These are phyloP conservation scores for Bradypus variegatus DNA, from an alignment of 2,797 vertebrate genomes.

Conservation along the genomic window DNA sequence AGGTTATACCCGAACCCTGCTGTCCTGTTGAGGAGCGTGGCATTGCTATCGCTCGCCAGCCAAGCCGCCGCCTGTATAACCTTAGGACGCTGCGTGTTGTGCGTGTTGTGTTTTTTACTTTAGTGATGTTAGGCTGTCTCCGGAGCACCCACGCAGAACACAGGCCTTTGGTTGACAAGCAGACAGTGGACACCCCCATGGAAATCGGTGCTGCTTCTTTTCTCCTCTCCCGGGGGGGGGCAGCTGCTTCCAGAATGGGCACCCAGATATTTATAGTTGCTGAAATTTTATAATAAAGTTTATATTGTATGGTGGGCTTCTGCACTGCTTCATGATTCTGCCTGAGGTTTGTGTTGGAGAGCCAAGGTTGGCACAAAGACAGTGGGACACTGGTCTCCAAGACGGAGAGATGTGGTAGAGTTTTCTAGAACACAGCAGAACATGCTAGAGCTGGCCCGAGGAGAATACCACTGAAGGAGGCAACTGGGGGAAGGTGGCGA, in stretches of 20 bases:
- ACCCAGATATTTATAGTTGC: constrained; percentile 70
- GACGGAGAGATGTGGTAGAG: neutral
- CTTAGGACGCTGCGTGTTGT: neutral
- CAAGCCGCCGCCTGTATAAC: neutral
- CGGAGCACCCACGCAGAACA: neutral
- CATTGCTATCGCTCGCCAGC: neutral
- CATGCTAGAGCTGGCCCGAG: neutral
- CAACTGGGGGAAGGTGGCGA: neutral
- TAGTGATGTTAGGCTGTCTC: neutral
- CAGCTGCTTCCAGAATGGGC: neutral
- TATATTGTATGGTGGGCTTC: constrained; percentile 41
- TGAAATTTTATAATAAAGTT: constrained; percentile 70
- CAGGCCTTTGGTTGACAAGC: neutral
- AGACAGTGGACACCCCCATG: neutral
- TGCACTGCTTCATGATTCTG: neutral
- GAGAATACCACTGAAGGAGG: neutral
- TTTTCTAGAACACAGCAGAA: too few species aligned
- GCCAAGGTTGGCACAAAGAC: neutral
- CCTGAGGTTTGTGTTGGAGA: fast-evolving
- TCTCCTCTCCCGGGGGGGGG: neutral
- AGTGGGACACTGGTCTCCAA: neutral
- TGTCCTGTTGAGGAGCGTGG: neutral
- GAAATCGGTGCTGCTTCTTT: constrained; percentile 30
- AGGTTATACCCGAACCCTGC: neutral
- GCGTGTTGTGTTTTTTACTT: too few species aligned